These are phyloP conservation scores for Anolis apletophallus DNA, from an alignment of 2,797 vertebrate species.

Conservation along the genomic window DNA sequence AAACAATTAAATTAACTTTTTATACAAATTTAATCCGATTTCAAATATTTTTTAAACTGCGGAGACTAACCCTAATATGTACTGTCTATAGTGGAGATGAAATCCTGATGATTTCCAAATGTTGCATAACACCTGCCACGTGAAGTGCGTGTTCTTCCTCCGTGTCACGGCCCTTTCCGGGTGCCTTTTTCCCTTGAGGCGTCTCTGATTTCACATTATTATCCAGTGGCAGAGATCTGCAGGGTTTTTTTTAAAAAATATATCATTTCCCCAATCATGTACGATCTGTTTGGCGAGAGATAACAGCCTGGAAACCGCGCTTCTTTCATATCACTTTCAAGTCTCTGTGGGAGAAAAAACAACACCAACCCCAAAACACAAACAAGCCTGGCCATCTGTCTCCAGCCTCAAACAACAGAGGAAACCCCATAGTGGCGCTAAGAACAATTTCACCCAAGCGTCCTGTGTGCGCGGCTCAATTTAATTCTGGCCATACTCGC, in stretches of 20 bases:
- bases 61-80: too few relatives aligned
- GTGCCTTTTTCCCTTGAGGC: background rate
- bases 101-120: background rate
- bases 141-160: background rate
- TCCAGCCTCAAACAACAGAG: background rate
- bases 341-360: background rate
- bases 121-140: background rate
- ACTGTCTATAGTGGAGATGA: too few relatives aligned
- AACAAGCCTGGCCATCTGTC: background rate
- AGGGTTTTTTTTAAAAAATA: background rate
- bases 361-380: too few relatives aligned
- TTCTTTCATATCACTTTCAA: background rate
- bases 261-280: background rate
- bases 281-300: background rate
- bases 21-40: too few relatives aligned
- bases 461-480: background rate
- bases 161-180: too few relatives aligned
- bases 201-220: background rate
- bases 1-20: too few relatives aligned
- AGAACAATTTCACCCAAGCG: background rate
- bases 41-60: too few relatives aligned
- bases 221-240: background rate
- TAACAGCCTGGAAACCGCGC: background rate
- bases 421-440: background rate
- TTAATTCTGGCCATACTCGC: slow-evolving; percentile 20